phyloP scores from a whole-genome alignment of 2,113 vertebrate genomes.

The Nicator chloris region DNA sequence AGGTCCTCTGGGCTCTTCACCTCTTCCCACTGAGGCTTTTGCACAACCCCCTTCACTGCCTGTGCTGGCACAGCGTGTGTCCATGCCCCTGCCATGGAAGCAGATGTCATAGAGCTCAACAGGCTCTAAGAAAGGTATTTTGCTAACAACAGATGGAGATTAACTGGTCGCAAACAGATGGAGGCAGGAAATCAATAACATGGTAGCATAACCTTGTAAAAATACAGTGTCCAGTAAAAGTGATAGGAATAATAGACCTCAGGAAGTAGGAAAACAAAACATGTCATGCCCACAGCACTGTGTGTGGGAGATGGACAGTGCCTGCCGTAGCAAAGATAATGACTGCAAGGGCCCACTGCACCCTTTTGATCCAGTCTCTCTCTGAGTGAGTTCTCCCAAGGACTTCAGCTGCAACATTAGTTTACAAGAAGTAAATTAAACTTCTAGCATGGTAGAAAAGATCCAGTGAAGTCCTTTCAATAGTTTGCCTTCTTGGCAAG shows the following conservation, averaged over 20 bases:
- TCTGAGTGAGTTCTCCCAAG: not conserved
- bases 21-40: not conserved
- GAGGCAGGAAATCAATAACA: not conserved
- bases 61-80: not conserved
- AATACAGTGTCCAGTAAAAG: not conserved
- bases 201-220: not conserved
- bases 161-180: not conserved
- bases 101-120: not conserved
- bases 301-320: not conserved
- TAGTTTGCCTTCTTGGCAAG: not conserved
- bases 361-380: not conserved
- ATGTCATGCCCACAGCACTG: not conserved
- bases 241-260: not conserved
- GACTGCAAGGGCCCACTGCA: not conserved
- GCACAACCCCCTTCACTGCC: not conserved
- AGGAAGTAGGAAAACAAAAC: not conserved
- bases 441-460: not conserved
- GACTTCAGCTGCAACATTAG: not conserved
- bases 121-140: slow-evolving; percentile 7
- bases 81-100: not conserved
- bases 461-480: not conserved
- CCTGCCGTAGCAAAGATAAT: not conserved
- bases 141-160: slow-evolving; percentile 7
- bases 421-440: not conserved
- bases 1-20: not conserved